A percentile compares a stretch with the other conserved stretches of the same genome.
These are phyloP conservation scores for Mamestra configurata DNA, from an alignment of 1,140 invertebrate genomes.

Conservation along the genomic window DNA sequence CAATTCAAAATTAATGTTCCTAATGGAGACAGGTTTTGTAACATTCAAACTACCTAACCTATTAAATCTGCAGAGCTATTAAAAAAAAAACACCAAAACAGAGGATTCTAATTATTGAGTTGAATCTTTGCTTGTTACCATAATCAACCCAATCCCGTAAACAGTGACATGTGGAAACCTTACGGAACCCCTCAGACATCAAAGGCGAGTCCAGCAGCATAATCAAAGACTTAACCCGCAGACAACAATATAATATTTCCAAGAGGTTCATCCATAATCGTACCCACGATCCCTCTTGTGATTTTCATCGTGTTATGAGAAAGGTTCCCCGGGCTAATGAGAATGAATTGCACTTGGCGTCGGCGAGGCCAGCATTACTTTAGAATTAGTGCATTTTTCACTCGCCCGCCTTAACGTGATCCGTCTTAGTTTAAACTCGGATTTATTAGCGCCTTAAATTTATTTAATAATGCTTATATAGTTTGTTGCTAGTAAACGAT, in stretches of 20 bases:
- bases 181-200: background rate
- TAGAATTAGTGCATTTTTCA: slow-evolving; percentile 78
- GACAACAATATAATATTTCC: background rate
- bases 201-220: background rate
- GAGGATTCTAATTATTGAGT: background rate
- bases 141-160: background rate
- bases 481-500: background rate
- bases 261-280: slow-evolving; percentile 41
- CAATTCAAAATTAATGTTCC: too few species aligned
- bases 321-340: slow-evolving; percentile 71
- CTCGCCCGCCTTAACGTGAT: slow-evolving; percentile 67
- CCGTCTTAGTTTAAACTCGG: slow-evolving; percentile 69
- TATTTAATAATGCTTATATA: slow-evolving; percentile 60
- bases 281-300: slow-evolving; percentile 53
- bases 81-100: too few species aligned
- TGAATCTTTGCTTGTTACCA: background rate
- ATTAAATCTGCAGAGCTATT: too few species aligned
- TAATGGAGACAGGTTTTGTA: too few species aligned
- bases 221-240: background rate
- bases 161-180: background rate
- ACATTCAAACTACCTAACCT: too few species aligned
- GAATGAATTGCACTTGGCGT: slow-evolving; percentile 73
- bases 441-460: slow-evolving; percentile 71
- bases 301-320: slow-evolving; percentile 70
- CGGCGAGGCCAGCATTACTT: slow-evolving; percentile 67